These are phyloP conservation scores for Sturnira hondurensis DNA, from an alignment of 2,113 vertebrate species.

Conservation along the genomic window DNA sequence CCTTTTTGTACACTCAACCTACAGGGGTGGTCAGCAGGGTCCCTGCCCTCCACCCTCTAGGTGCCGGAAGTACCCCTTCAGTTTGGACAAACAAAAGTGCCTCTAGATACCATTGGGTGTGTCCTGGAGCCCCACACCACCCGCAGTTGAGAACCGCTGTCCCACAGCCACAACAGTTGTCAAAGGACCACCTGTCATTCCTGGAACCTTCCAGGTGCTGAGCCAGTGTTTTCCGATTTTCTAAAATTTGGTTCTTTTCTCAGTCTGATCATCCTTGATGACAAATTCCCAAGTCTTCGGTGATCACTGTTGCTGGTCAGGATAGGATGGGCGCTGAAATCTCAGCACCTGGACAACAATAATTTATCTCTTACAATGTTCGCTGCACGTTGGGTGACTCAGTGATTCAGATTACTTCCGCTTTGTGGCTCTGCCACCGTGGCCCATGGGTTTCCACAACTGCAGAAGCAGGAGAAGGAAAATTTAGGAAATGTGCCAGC, in stretches of 20 bases:
- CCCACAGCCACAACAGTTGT: not conserved
- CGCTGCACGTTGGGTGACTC: not conserved
- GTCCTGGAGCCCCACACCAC: not conserved
- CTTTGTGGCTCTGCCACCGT: not conserved
- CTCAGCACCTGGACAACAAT: not conserved
- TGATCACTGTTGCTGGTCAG: not conserved
- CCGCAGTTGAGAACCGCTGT: not conserved
- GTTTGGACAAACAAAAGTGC: not conserved
- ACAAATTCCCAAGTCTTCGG: not conserved
- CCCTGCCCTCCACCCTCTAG: not conserved
- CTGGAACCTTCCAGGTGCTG: not conserved
- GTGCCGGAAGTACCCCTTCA: not conserved
- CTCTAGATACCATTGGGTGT: not conserved
- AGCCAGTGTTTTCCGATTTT: constrained; percentile 16
- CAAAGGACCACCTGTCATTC: not conserved
- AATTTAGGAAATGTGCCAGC: not conserved
- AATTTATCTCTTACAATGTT: not conserved
- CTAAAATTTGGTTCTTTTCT: not conserved
- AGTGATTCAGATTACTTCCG: not conserved
- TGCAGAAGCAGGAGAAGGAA: not conserved
- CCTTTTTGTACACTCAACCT: not conserved
- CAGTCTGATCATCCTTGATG: not conserved
- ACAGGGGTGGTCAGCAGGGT: not conserved
- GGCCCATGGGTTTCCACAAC: not conserved
- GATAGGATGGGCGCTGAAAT: not conserved